Percentiles rank a stretch among this genome's conserved stretches.
Conservation (phyloP, 2,113 vertebrate species). For the Nibea albiflora region DNA sequence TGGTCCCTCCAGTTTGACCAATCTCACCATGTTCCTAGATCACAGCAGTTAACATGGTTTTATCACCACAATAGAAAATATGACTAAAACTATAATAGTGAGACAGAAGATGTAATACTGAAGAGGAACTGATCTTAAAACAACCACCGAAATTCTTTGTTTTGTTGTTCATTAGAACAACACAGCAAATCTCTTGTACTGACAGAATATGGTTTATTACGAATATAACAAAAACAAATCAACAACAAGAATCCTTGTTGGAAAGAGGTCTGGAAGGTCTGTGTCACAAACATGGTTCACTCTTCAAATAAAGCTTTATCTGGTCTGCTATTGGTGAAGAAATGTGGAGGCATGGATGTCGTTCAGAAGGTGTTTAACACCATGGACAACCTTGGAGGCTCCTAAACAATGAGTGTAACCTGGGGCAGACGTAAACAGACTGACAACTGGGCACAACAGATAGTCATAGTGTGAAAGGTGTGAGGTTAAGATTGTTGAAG, state of each 20-base stretch:
- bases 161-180: too few species aligned
- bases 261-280: not conserved
- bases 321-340: not conserved
- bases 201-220: not conserved
- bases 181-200: not conserved
- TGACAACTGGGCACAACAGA: not conserved
- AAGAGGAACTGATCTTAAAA: too few species aligned
- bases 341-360: not conserved
- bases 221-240: not conserved
- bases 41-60: too few species aligned
- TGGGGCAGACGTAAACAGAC: not conserved
- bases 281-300: not conserved
- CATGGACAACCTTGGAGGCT: not conserved
- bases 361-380: not conserved
- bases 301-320: not conserved
- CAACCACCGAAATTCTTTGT: too few species aligned
- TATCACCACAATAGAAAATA: too few species aligned
- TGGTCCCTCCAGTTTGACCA: too few species aligned
- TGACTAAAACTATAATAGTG: too few species aligned
- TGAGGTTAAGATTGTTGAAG: not conserved
- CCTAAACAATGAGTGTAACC: not conserved
- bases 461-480: not conserved
- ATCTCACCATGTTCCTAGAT: too few species aligned
- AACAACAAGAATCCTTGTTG: not conserved
- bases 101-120: too few species aligned